These are phyloP conservation scores for Cosmorhoe ocellata DNA, from an alignment of 2,888 invertebrate species.

Conservation along the genomic window DNA sequence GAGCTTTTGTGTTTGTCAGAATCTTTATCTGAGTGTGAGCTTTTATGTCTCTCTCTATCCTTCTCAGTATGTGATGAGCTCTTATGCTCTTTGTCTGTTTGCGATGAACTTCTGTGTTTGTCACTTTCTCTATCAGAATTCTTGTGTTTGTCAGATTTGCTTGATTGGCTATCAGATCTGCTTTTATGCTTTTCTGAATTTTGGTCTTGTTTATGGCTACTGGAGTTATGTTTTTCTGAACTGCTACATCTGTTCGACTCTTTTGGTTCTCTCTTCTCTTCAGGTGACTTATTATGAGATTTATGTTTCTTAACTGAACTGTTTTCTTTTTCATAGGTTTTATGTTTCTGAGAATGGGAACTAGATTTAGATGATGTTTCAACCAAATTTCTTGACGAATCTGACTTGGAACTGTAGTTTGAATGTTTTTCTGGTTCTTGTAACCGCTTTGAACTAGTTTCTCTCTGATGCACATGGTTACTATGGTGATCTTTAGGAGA, in stretches of 20 bases:
- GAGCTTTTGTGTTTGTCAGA: constrained; percentile 50
- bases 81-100: constrained; percentile 31
- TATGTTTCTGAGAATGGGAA: constrained; percentile 55
- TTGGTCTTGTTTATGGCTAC: constrained; percentile 45
- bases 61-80: constrained; percentile 40
- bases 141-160: constrained; percentile 43
- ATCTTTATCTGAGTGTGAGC: constrained; percentile 39
- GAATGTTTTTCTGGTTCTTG: constrained; percentile 46
- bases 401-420: constrained; percentile 47
- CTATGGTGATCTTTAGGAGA: constrained; percentile 50
- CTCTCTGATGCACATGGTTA: constrained; percentile 45
- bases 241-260: constrained; percentile 40
- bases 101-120: constrained; percentile 28
- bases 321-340: constrained; percentile 50
- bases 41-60: constrained; percentile 37
- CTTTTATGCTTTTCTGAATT: constrained; percentile 54
- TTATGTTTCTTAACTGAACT: constrained; percentile 54
- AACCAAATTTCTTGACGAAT: constrained; percentile 42
- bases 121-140: constrained; percentile 35
- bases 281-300: constrained; percentile 45
- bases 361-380: constrained; percentile 53
- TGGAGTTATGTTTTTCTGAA: constrained; percentile 49
- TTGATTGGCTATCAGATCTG: constrained; percentile 31
- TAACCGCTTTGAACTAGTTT: constrained; percentile 46
- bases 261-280: constrained; percentile 47